Evolutionary conservation across 2,888 invertebrate genomes (phyloP), one percentile per base, ranked within the genome.

Genomic region (Eilema caniola): DNA sequence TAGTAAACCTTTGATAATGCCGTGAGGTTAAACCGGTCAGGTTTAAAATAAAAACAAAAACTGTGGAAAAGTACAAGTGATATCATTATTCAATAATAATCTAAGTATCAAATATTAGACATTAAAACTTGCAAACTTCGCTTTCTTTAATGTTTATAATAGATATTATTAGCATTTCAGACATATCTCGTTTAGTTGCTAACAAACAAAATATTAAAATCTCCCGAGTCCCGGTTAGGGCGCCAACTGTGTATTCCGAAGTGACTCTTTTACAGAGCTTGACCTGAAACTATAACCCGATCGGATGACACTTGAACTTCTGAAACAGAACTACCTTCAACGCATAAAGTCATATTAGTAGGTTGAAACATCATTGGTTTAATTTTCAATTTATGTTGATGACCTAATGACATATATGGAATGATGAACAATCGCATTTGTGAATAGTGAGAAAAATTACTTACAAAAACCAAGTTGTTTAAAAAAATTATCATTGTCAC

Each of bases 251-350:
- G 73, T 75, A 75, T 69, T 71, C 28, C 3, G 37, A 63, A 80
- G 73, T 25, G 67, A 33, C 68, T 61, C 75, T 80, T 53, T 41
- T 72, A 16, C 69, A 77, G 69, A 80, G 70, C 80, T 82, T 80
- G 81, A 82, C 82, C 80, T 80, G 82, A 66, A 80, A 82, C 64
- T 72, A 37, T 62, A 62, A 76, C 72, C 67, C 63, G 74, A 82
- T 80, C 71, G 71, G 72, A 76, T 69, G 63, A 25, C 73, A 65
- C 77, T 82, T 60, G 20, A 68, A 62, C 61, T 61, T 71, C 61
- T 69, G 73, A 74, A 73, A 70, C 75, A 71, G 75, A 72, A 64
- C 56, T 66, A 82, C 69, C 71, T 71, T 72, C 67, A 78, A 72
- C 64, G 41, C 37, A 23, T 64, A 11, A 53, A 62, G 41, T n/a